Evolutionary conservation across 2,888 invertebrate species (phyloP).

Genomic region (Ornithoptera alexandrae): DNA sequence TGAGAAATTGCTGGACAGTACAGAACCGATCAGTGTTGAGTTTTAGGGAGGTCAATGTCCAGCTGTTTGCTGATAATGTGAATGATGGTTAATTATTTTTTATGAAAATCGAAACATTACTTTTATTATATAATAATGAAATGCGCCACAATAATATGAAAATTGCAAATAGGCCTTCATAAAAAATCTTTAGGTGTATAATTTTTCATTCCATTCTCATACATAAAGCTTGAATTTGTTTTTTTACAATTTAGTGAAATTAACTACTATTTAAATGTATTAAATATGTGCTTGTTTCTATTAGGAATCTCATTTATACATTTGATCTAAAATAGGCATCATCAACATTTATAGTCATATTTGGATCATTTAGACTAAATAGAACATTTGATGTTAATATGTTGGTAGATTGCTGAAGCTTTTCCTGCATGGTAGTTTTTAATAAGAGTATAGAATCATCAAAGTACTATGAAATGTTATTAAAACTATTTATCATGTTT

Average conservation of each 20-base stretch:
- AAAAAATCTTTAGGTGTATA: slow-evolving; percentile 3
- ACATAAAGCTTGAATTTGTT: slow-evolving; percentile 14
- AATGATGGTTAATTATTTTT: neutral
- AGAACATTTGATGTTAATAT: slow-evolving; percentile 66
- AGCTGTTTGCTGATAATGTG: no score
- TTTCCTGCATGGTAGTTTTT: slow-evolving; percentile 70
- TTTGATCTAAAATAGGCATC: slow-evolving; percentile 47
- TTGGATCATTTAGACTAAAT: slow-evolving; percentile 55
- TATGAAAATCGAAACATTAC: neutral
- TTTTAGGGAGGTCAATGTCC: no score
- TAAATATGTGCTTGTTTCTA: slow-evolving; percentile 37
- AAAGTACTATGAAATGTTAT: slow-evolving; percentile 59
- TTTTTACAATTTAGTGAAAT: slow-evolving; percentile 28
- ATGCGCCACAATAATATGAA: slow-evolving; percentile 19
- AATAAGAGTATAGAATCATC: slow-evolving; percentile 57
- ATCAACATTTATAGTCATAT: slow-evolving; percentile 44
- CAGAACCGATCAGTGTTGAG: no score
- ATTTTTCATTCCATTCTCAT: slow-evolving; percentile 24
- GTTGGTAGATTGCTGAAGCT: slow-evolving; percentile 67
- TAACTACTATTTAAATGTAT: slow-evolving; percentile 32
- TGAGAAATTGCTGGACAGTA: no score
- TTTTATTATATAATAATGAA: slow-evolving; percentile 6
- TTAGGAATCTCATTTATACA: slow-evolving; percentile 53
- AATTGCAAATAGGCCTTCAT: neutral
- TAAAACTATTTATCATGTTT: slow-evolving; percentile 52